Conservation (phyloP, 1,140 invertebrate genomes). For the Leptoteleia sp. region DNA sequence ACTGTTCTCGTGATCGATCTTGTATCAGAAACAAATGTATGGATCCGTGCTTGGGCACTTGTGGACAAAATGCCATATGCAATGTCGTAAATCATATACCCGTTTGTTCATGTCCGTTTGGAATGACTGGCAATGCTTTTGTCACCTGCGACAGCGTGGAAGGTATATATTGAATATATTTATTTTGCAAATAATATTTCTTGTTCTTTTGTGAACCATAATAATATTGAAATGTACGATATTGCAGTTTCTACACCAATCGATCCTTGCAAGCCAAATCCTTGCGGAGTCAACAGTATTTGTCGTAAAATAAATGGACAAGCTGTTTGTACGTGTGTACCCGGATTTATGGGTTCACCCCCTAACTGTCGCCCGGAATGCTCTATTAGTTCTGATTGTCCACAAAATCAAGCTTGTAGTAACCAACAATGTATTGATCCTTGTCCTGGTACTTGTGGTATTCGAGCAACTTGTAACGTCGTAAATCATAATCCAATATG, state of each 20-base stretch:
- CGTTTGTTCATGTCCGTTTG: conserved; percentile 85
- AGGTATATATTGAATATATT: conserved; percentile 25
- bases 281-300: not conserved
- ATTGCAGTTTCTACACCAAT: conserved; percentile 75
- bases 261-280: conserved; percentile 83
- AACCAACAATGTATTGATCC: conserved; percentile 87
- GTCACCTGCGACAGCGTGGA: conserved; percentile 72
- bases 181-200: not conserved
- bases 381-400: conserved; percentile 85
- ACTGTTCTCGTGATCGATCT: conserved; percentile 84
- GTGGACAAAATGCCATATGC: conserved; percentile 85
- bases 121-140: conserved; percentile 86
- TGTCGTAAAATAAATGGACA: conserved; percentile 4
- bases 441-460: conserved; percentile 86
- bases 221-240: conserved; percentile 61
- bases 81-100: conserved; percentile 87
- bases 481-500: conserved; percentile 86
- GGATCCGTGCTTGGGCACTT: conserved; percentile 86
- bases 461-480: conserved; percentile 83
- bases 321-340: conserved; percentile 78
- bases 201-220: not conserved
- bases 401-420: conserved; percentile 84
- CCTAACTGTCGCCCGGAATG: conserved; percentile 87
- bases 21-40: conserved; percentile 86
- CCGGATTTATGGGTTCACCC: conserved; percentile 85